Evolutionary conservation across 2,113 vertebrate genomes (phyloP).

Genomic region (Hemichromis elongatus): DNA sequence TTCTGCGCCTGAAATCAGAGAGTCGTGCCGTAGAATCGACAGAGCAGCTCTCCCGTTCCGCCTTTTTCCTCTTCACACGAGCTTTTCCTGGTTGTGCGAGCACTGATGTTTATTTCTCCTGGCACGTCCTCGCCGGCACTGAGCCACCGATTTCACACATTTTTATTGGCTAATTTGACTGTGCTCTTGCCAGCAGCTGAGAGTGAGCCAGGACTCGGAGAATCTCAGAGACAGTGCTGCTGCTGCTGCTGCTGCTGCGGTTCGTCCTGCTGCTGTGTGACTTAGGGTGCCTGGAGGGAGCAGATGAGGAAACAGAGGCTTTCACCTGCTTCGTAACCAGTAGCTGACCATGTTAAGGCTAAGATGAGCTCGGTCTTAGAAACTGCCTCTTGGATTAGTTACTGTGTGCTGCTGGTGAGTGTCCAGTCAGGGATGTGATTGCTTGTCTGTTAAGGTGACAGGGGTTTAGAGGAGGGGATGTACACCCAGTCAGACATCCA

Average conservation of each 20-base stretch:
- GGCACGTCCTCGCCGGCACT: constrained; percentile 64
- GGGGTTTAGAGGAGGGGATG: constrained; percentile 35
- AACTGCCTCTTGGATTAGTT: constrained; percentile 41
- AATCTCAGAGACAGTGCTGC: constrained; percentile 31
- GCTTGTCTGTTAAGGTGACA: constrained; percentile 63
- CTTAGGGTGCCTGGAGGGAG: constrained; percentile 2
- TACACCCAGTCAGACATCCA: constrained; percentile 37
- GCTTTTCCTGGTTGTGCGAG: constrained; percentile 52
- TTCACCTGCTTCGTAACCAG: constrained; percentile 42
- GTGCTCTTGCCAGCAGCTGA: constrained; percentile 70
- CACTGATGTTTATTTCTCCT: constrained; percentile 77
- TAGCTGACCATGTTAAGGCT: constrained; percentile 29
- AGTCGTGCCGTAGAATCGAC: constrained; percentile 27
- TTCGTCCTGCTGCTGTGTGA: constrained; percentile 28
- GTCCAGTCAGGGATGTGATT: constrained; percentile 34
- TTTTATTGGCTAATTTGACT: constrained; percentile 78
- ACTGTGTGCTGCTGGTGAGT: constrained; percentile 24
- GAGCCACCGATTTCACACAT: constrained; percentile 75
- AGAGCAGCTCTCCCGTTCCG: constrained; percentile 26
- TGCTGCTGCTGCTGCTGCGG: constrained; percentile 15
- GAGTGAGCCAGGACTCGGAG: constrained; percentile 58
- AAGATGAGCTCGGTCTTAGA: neutral
- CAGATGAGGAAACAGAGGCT: neutral
- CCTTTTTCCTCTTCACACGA: constrained; percentile 41
- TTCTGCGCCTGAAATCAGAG: constrained; percentile 27